Conservation (phyloP, 2,113 vertebrate genomes). For the Onychostruthus taczanowskii region DNA sequence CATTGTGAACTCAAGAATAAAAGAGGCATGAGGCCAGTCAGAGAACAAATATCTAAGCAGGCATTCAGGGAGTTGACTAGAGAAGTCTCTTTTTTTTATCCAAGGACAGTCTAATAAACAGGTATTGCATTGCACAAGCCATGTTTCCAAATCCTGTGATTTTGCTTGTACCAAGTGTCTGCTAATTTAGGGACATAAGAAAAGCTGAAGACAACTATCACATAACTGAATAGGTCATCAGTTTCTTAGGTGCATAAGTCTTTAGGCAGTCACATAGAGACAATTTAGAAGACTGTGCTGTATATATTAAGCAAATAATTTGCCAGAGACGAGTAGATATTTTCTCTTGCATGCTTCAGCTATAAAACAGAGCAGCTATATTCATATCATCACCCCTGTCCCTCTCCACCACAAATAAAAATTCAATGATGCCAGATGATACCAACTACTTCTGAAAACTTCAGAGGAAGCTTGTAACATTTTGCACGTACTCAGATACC, state of each 20-base stretch:
- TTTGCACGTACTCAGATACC: not conserved
- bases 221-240: not conserved
- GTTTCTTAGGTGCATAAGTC: not conserved
- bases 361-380: not conserved
- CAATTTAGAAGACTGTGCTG: not conserved
- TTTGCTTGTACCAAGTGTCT: not conserved
- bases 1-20: not conserved
- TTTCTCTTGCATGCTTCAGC: not conserved
- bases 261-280: not conserved
- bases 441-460: not conserved
- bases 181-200: not conserved
- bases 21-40: not conserved
- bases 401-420: not conserved
- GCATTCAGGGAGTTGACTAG: not conserved
- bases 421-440: not conserved
- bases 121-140: not conserved
- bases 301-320: not conserved
- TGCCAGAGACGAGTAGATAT: not conserved
- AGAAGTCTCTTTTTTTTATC: not conserved
- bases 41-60: not conserved
- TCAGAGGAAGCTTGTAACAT: not conserved
- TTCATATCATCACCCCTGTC: not conserved
- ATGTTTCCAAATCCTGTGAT: not conserved
- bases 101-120: not conserved
- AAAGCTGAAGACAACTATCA: not conserved